Conservation (phyloP, 2,797 vertebrate species). For the Sciaenops ocellatus region DNA sequence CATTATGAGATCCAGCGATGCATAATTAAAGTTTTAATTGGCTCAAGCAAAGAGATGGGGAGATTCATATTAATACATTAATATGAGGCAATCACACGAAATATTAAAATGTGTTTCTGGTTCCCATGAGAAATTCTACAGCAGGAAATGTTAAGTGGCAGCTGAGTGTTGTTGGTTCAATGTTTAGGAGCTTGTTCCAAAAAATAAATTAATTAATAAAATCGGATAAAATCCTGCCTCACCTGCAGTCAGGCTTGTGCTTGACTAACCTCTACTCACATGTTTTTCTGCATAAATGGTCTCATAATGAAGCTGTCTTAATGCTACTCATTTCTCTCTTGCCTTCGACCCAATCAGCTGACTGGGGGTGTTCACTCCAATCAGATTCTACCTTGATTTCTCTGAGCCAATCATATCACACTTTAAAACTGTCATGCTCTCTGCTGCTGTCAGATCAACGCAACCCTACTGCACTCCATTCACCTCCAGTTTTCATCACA, state of each 20-base stretch:
- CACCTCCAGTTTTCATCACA: too few relatives aligned
- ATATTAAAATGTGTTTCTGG: constrained; percentile 27
- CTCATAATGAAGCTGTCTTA: neutral
- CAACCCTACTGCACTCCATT: neutral
- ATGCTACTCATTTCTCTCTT: neutral
- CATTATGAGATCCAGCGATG: constrained; percentile 40
- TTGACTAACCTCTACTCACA: neutral
- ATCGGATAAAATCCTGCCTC: neutral
- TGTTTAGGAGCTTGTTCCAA: neutral
- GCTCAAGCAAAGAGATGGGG: constrained; percentile 27
- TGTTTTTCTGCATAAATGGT: neutral
- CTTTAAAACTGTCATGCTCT: neutral
- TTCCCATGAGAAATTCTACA: constrained; percentile 29
- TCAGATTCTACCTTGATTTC: neutral
- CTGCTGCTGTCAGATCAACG: neutral
- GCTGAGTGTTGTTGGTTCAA: neutral
- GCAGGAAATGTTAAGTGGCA: constrained; percentile 1
- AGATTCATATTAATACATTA: constrained; percentile 41
- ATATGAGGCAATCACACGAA: constrained; percentile 34
- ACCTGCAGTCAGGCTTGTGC: neutral
- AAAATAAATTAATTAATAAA: neutral
- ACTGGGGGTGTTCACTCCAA: neutral
- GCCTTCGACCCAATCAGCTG: neutral
- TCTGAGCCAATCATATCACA: neutral
- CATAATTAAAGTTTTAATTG: constrained; percentile 59